These are phyloP conservation scores for Temnothorax nylanderi DNA, from an alignment of 1,140 invertebrate genomes.

Conservation along the genomic window DNA sequence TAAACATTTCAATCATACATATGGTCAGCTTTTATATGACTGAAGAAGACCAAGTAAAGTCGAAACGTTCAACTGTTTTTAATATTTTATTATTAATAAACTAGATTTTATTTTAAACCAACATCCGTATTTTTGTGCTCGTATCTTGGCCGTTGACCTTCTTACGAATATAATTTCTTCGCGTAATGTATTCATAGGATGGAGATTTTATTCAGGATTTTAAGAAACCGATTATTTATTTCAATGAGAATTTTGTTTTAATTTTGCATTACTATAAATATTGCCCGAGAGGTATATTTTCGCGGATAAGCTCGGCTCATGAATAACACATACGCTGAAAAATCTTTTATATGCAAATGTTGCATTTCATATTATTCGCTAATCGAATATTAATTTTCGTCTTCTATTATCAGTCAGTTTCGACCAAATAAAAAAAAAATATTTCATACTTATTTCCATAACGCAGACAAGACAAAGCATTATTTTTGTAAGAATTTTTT, in stretches of 20 bases:
- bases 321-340: constrained; percentile 47
- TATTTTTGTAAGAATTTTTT: not conserved
- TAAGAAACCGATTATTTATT: constrained; percentile 18
- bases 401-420: constrained; percentile 41
- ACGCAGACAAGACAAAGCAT: not conserved
- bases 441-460: constrained; percentile 18
- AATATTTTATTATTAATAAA: no score
- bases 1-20: no score
- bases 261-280: constrained; percentile 46
- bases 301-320: constrained; percentile 13
- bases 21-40: no score
- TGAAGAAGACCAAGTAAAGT: no score
- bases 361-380: constrained; percentile 38
- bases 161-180: not conserved
- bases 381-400: constrained; percentile 50
- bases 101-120: no score
- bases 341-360: constrained; percentile 59
- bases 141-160: no score
- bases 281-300: constrained; percentile 3
- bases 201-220: constrained; percentile 1
- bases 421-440: not conserved
- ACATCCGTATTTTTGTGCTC: no score
- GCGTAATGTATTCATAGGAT: constrained; percentile 10
- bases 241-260: constrained; percentile 21
- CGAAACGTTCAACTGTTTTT: no score